Evolutionary conservation across 2,113 vertebrate species (phyloP).

Genomic region (Dermatemys mawii): DNA sequence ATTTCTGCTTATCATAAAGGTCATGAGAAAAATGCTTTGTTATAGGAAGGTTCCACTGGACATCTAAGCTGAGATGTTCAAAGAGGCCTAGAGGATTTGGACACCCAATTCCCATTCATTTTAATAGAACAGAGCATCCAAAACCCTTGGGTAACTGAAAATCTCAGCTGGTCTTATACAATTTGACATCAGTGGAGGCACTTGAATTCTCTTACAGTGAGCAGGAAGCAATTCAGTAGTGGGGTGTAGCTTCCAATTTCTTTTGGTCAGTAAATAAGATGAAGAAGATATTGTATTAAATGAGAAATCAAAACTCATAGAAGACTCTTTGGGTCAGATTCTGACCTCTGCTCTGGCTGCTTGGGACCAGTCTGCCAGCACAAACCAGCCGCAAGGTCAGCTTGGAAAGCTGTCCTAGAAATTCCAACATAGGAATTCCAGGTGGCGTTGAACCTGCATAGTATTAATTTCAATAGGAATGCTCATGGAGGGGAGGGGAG

Average conservation of each 20-base stretch:
- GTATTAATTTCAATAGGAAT: neutral
- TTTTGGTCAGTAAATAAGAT: conserved; percentile 61
- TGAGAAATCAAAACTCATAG: conserved; percentile 50
- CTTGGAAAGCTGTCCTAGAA: neutral
- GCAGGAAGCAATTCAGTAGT: conserved; percentile 59
- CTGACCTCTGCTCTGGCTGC: neutral
- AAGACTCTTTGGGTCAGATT: conserved; percentile 52
- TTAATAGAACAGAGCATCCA: conserved; percentile 21
- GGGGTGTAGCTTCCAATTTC: conserved; percentile 54
- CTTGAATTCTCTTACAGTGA: conserved; percentile 21
- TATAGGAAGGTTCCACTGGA: neutral
- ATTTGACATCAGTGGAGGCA: conserved; percentile 57
- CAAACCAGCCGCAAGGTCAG: conserved; percentile 38
- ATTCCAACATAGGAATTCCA: neutral
- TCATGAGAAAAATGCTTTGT: neutral
- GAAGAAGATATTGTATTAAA: conserved; percentile 56
- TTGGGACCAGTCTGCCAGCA: neutral
- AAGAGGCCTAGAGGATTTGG: conserved; percentile 5
- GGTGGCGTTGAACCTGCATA: neutral
- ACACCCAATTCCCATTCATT: conserved; percentile 14
- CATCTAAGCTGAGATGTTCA: conserved; percentile 17
- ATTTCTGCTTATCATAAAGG: neutral
- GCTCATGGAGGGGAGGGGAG: neutral
- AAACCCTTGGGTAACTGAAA: conserved; percentile 13
- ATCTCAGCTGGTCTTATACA: neutral